Percentiles rank a stretch among this genome's conserved stretches.
Conservation (phyloP, 1,140 invertebrate species). For the Limonius californicus region DNA sequence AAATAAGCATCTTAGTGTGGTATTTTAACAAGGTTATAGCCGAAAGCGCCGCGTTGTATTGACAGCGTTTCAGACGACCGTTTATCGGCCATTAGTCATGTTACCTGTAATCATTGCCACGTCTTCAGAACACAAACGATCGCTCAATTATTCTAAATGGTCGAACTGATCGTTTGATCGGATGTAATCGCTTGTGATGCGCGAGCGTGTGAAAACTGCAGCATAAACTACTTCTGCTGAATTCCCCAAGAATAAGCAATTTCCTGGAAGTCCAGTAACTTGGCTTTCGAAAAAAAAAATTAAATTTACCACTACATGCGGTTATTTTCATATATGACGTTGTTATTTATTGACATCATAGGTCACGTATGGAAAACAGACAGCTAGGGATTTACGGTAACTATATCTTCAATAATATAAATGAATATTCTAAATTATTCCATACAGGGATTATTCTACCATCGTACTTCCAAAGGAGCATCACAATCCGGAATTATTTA, state of each 20-base stretch:
- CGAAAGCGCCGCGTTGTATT: conserved; percentile 16
- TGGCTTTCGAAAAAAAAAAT: not conserved
- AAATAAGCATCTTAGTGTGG: not conserved
- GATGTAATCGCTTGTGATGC: not conserved
- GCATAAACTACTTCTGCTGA: not conserved
- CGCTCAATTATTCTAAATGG: conserved; percentile 18
- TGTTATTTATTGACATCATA: too few species aligned
- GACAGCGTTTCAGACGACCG: conserved; percentile 13
- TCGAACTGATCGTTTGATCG: not conserved
- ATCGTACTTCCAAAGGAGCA: too few species aligned
- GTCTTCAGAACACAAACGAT: conserved; percentile 6
- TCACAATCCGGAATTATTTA: too few species aligned
- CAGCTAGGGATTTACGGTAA: too few species aligned
- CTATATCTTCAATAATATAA: too few species aligned
- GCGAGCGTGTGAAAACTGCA: conserved; percentile 6
- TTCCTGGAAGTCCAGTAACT: not conserved
- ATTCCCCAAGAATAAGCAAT: not conserved
- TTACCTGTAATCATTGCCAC: conserved; percentile 17
- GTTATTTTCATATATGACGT: too few species aligned
- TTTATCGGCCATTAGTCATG: conserved; percentile 18
- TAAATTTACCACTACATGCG: not conserved
- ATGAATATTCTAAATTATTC: too few species aligned
- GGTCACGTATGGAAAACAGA: too few species aligned
- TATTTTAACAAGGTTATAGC: conserved; percentile 18
- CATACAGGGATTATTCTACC: too few species aligned